Conservation (phyloP, 1,140 invertebrate genomes). For the Nymphalis io region DNA sequence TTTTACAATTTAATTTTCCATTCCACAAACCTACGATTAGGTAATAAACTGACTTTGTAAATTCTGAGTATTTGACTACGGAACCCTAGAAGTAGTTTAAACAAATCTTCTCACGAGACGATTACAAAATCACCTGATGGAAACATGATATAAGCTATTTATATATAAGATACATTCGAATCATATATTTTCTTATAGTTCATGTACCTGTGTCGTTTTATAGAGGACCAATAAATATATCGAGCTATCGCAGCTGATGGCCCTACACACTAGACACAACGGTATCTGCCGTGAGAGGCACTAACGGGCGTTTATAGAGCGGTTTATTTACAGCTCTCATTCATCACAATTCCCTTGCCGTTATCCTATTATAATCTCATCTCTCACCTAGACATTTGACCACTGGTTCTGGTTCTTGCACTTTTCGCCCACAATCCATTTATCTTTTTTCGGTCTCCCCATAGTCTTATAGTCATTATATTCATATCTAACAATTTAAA, state of each 20-base stretch:
- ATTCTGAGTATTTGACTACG: background rate
- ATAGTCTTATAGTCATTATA: no score
- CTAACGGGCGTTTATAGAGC: slow-evolving; percentile 37
- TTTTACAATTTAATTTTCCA: no score
- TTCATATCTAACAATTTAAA: no score
- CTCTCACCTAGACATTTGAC: no score
- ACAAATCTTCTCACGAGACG: slow-evolving; percentile 30
- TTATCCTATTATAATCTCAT: no score
- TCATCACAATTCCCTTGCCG: background rate
- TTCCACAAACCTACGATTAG: no score
- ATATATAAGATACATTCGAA: slow-evolving; percentile 31
- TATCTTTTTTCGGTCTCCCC: no score
- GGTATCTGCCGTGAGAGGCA: slow-evolving; percentile 43
- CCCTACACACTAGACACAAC: slow-evolving; percentile 61
- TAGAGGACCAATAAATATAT: slow-evolving; percentile 52
- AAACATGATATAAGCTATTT: slow-evolving; percentile 50
- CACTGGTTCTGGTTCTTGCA: no score
- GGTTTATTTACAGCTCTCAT: slow-evolving; percentile 14
- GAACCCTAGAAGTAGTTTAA: slow-evolving; percentile 15
- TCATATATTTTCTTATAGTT: slow-evolving; percentile 24
- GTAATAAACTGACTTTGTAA: no score
- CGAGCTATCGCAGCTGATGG: slow-evolving; percentile 54
- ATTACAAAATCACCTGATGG: slow-evolving; percentile 31
- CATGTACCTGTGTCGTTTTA: slow-evolving; percentile 42
- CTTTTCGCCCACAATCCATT: no score